A percentile compares a stretch with the other conserved stretches of the same genome.
These are phyloP conservation scores for Lycocorax pyrrhopterus DNA, from an alignment of 2,113 vertebrate genomes.

Conservation along the genomic window DNA sequence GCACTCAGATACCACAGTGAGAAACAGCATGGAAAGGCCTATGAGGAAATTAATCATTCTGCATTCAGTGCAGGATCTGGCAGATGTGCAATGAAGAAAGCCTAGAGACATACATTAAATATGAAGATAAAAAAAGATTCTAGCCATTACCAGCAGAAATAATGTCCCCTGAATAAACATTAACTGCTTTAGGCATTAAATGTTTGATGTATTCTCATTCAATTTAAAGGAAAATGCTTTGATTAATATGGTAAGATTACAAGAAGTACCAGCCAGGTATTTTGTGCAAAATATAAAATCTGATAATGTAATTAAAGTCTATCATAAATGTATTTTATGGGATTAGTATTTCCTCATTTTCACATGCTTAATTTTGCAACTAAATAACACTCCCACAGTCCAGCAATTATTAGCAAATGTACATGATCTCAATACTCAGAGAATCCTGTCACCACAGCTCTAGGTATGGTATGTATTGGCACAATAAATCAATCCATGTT, in stretches of 20 bases:
- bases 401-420: background rate
- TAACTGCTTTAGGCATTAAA: background rate
- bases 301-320: background rate
- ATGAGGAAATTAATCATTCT: conserved; percentile 53
- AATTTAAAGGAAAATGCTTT: background rate
- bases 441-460: background rate
- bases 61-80: conserved; percentile 7
- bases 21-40: background rate
- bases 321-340: background rate
- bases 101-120: conserved; percentile 32
- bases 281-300: background rate
- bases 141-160: conserved; percentile 26
- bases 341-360: background rate
- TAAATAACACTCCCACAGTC: background rate
- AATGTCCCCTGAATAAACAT: conserved; percentile 23
- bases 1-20: background rate
- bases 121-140: conserved; percentile 30
- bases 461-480: background rate
- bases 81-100: conserved; percentile 18
- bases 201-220: background rate
- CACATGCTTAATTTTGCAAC: background rate
- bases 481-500: background rate
- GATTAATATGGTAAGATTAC: background rate
- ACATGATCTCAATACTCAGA: background rate
- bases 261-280: background rate